Conservation (phyloP, 2,888 invertebrate genomes). For the Nemotelus nigrinus region DNA sequence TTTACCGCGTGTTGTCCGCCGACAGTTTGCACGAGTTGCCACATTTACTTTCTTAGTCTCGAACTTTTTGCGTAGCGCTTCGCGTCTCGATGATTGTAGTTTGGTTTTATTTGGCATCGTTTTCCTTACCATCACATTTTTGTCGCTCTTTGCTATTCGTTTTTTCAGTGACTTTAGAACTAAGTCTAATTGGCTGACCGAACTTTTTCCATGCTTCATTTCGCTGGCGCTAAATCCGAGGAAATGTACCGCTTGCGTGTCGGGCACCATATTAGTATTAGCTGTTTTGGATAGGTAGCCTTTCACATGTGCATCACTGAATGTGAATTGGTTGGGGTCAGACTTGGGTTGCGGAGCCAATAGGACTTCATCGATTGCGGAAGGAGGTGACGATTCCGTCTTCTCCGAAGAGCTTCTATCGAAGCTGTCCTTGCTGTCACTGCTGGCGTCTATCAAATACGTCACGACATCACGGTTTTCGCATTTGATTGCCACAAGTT, state of each 20-base stretch:
- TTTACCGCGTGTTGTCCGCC: slow-evolving; percentile 1
- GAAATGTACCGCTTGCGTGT: not conserved
- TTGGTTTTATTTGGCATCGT: slow-evolving; percentile 8
- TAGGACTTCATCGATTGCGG: not conserved
- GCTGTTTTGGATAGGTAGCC: slow-evolving; percentile 2
- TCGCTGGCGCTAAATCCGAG: slow-evolving; percentile 26
- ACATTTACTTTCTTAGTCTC: not conserved
- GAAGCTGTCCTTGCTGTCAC: slow-evolving; percentile 28
- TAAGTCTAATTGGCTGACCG: not conserved
- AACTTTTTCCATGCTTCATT: slow-evolving; percentile 12
- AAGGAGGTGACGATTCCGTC: not conserved
- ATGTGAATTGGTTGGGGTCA: slow-evolving; percentile 28
- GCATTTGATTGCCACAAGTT: not conserved
- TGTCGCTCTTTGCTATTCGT: not conserved
- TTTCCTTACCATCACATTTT: slow-evolving; percentile 10
- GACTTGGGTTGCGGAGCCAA: slow-evolving; percentile 13
- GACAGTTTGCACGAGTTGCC: not conserved
- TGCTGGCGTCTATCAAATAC: not conserved
- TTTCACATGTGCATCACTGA: slow-evolving; percentile 25
- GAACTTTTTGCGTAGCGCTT: not conserved
- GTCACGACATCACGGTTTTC: not conserved
- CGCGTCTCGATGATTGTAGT: slow-evolving; percentile 10
- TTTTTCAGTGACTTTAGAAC: not conserved
- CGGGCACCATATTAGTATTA: not conserved
- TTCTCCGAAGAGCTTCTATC: slow-evolving; percentile 12